These are phyloP conservation scores for Rhabdophis nuchalis DNA, from an alignment of 2,797 vertebrate genomes.

Conservation along the genomic window DNA sequence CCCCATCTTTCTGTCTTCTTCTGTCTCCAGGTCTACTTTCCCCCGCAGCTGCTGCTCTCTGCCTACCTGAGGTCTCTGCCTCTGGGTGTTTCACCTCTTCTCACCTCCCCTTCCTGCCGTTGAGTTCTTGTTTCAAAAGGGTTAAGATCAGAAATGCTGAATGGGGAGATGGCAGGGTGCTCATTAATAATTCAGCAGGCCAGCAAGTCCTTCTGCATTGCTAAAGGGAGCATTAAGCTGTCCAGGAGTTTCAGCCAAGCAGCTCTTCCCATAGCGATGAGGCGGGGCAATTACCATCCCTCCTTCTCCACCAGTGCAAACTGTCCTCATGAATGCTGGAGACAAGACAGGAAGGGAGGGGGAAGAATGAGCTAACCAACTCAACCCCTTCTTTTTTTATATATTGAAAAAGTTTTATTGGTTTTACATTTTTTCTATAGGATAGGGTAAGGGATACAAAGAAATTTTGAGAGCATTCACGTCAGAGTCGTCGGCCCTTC, in stretches of 20 bases:
- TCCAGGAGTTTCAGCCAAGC: neutral
- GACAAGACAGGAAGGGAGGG: neutral
- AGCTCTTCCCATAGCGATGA: neutral
- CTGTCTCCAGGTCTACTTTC: no score
- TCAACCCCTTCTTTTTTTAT: neutral
- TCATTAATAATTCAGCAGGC: conserved; percentile 47
- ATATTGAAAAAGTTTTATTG: no score
- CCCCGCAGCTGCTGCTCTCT: neutral
- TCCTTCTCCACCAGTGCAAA: neutral
- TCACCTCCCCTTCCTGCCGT: neutral
- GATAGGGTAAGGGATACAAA: no score
- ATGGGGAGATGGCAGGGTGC: neutral
- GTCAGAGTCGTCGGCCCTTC: no score
- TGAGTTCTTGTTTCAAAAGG: neutral
- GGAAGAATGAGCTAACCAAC: neutral
- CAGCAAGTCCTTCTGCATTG: neutral
- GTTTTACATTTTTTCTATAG: no score
- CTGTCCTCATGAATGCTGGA: neutral
- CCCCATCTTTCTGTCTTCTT: neutral
- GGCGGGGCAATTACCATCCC: neutral
- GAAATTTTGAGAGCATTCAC: no score
- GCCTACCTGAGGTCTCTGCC: neutral
- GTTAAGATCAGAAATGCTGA: conserved; percentile 33
- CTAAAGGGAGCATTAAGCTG: neutral
- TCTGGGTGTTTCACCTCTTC: neutral